A percentile compares a stretch with the other conserved stretches of the same genome.
phyloP scores from a whole-genome alignment of 2,888 invertebrate species.

The Anthrax anthrax region DNA sequence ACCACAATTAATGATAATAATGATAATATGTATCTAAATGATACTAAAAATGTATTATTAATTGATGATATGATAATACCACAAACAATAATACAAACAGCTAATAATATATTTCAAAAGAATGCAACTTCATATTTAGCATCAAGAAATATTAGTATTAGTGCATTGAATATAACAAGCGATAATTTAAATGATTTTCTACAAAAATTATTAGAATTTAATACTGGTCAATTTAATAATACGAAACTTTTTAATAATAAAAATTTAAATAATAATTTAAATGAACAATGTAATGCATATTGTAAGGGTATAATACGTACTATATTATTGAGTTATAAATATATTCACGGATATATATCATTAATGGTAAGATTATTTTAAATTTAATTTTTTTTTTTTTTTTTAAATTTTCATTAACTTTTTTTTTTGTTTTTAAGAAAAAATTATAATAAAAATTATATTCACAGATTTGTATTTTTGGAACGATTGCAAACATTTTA shows the following conservation, averaged over 20 bases:
- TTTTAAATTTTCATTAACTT: neutral
- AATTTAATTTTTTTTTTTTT: neutral
- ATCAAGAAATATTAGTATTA: constrained; percentile 5
- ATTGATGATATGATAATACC: no score
- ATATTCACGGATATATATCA: constrained; percentile 70
- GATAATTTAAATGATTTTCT: constrained; percentile 8
- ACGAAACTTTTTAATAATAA: neutral
- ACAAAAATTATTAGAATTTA: constrained; percentile 3
- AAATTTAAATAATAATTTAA: neutral
- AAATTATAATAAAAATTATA: neutral
- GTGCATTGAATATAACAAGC: constrained; percentile 7
- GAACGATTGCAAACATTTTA: constrained; percentile 70
- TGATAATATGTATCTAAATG: neutral
- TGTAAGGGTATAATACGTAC: constrained; percentile 46
- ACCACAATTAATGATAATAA: neutral
- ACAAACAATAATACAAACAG: no score
- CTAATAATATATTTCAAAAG: neutral
- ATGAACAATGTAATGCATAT: constrained; percentile 33
- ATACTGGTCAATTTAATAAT: constrained; percentile 2
- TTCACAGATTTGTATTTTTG: constrained; percentile 64
- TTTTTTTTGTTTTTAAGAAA: neutral
- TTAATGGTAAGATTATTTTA: constrained; percentile 46
- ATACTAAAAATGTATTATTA: neutral
- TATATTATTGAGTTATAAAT: constrained; percentile 47
- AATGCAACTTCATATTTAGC: constrained; percentile 6